phyloP scores from a whole-genome alignment of 2,113 vertebrate species.

The Casuarius casuarius region DNA sequence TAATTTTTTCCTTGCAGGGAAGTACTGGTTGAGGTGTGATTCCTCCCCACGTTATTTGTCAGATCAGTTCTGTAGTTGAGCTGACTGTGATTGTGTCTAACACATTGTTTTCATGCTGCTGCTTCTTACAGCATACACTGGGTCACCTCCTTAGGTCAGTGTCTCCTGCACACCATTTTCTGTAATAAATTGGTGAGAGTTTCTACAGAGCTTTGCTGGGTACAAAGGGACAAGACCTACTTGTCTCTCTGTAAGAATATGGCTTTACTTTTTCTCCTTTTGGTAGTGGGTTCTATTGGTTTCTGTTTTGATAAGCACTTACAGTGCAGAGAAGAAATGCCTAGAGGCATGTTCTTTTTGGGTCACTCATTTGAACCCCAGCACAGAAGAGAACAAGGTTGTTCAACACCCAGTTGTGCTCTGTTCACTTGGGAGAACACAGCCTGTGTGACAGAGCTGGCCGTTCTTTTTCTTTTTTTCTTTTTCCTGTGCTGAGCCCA shows the following conservation, averaged over 20 bases:
- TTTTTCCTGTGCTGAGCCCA: not conserved
- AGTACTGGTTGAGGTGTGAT: not conserved
- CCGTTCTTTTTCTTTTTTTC: not conserved
- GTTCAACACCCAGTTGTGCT: not conserved
- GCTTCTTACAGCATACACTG: not conserved
- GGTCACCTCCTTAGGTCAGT: not conserved
- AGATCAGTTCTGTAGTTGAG: not conserved
- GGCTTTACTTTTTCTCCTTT: not conserved
- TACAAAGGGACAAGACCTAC: not conserved
- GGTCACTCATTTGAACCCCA: not conserved
- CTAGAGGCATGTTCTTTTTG: slow-evolving; percentile 8
- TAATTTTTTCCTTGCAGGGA: not conserved
- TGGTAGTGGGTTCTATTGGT: not conserved
- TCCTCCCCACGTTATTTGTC: not conserved
- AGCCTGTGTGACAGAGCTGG: not conserved
- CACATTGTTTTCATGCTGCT: not conserved
- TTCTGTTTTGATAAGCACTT: not conserved
- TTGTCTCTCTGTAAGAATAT: slow-evolving; percentile 1
- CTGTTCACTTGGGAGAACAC: not conserved
- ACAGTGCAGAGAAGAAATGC: not conserved
- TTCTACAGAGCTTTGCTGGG: not conserved
- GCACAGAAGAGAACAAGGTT: not conserved
- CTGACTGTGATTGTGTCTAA: not conserved
- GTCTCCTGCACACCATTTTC: not conserved
- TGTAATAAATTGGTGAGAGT: not conserved